Base-by-base conservation (phyloP, 35 echinoderm and acorn worm genomes). In the Apostichopus japonicus region DNA sequence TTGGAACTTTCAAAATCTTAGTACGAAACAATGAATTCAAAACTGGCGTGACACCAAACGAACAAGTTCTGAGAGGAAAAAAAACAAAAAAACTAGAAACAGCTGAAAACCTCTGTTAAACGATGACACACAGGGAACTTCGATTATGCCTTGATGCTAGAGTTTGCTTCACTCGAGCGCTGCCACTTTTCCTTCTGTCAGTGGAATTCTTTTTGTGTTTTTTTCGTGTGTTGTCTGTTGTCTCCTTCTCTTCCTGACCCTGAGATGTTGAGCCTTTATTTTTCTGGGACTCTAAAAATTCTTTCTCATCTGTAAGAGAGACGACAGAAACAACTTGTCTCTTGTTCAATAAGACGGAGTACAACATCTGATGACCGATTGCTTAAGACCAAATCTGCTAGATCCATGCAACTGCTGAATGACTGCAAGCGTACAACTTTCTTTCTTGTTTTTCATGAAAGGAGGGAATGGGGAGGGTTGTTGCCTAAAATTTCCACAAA, bases 131-230 rank as follows among this genome's bases (percentile, higher is more conserved):
- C 17, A 83, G 51, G 16, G 79, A 83, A 55, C 79, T 83, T 83
- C 54, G 33, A 83, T 83, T 83, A 17, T 83, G 79, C 55, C 51
- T 83, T 52, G 79, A 83, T 54, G 79, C 79, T 55, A 83, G 79
- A 19, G 33, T 83, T 52, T 83, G 23, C 51, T 83, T 83, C 17
- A 83, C 79, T 55, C 54, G 44, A 33, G 79, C 79, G 54, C 79
- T 83, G 10, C 79, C 79, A 83, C 79, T 83, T 83, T 83, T 83
- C 79, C 79, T 83, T 83, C 79, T 83, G 51, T 33, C 79, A 8
- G 79, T n/a, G 17, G 54, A 83, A 83, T 83, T 83, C 5, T 21
- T 13, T 54, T 83, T 24, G 13, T 54, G 79, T 8, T 33, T 19
- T 55, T 83, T 55, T 52, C 52, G 33, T 55, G 52, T 80, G 24